These are phyloP conservation scores for Phacellophora camtschatica DNA, from an alignment of 30 jellyfish, hydroid and myxozoan species.

Conservation along the genomic window DNA sequence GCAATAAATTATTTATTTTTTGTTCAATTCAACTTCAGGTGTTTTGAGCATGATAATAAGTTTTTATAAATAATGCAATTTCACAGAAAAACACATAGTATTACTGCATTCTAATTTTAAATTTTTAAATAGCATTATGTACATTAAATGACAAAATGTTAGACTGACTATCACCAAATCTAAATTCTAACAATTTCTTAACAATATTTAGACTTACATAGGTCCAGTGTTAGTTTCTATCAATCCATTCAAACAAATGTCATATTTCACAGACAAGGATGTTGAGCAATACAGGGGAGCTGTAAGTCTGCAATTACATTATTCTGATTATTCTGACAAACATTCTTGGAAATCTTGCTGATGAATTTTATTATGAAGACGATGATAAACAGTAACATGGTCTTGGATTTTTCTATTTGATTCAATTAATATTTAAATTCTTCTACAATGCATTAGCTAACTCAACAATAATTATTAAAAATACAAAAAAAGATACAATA, in stretches of 20 bases:
- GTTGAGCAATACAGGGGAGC: slow-evolving; percentile 97
- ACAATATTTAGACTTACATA: slow-evolving; percentile 78
- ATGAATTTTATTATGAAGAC: neutral
- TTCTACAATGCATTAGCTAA: too few relatives aligned
- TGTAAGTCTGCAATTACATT: slow-evolving; percentile 40
- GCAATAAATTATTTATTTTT: neutral
- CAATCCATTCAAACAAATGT: slow-evolving; percentile 95
- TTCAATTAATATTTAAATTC: neutral
- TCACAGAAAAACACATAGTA: too few relatives aligned
- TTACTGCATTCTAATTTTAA: too few relatives aligned
- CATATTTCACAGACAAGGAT: slow-evolving; percentile 97
- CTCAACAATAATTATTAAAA: too few relatives aligned
- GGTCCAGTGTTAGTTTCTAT: slow-evolving; percentile 99
- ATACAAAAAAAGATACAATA: too few relatives aligned
- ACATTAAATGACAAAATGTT: too few relatives aligned
- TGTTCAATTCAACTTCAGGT: too few relatives aligned
- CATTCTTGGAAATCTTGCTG: neutral
- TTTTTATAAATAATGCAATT: too few relatives aligned
- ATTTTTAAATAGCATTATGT: too few relatives aligned
- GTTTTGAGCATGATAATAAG: too few relatives aligned
- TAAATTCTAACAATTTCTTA: too few relatives aligned
- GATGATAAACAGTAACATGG: neutral
- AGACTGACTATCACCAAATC: too few relatives aligned
- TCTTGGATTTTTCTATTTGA: neutral
- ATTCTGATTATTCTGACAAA: neutral